These are phyloP conservation scores for Pongo abelii DNA, from an alignment of 2,113 vertebrate species.

Conservation along the genomic window DNA sequence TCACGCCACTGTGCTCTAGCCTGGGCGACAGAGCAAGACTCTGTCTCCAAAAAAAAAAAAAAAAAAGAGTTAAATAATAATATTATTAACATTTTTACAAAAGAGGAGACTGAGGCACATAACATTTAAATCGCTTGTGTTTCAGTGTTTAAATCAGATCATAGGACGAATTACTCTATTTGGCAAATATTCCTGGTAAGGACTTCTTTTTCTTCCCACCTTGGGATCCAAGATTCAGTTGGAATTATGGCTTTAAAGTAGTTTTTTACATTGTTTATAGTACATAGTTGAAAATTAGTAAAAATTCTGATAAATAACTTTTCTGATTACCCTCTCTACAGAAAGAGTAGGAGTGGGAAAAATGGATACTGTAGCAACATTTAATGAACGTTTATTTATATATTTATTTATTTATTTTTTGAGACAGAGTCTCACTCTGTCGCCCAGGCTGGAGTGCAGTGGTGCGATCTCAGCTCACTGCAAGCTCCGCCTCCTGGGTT, in stretches of 20 bases:
- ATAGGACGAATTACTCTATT: neutral
- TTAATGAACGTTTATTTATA: neutral
- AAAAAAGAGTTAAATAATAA: neutral
- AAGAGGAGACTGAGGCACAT: neutral
- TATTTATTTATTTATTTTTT: too few species aligned
- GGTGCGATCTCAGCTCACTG: too few species aligned
- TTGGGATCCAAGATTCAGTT: neutral
- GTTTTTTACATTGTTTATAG: neutral
- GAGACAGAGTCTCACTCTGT: too few species aligned
- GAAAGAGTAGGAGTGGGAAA: neutral
- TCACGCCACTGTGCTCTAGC: too few species aligned
- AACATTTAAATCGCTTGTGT: neutral
- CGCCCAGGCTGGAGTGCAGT: too few species aligned
- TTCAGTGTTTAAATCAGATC: neutral
- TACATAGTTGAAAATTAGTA: neutral
- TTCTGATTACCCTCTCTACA: neutral
- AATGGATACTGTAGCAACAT: neutral
- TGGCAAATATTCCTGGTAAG: neutral
- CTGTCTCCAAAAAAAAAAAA: too few species aligned
- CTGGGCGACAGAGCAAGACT: too few species aligned
- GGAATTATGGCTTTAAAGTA: neutral
- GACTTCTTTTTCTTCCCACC: neutral
- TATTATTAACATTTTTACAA: neutral
- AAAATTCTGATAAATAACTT: neutral
- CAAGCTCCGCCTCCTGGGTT: too few species aligned